Evolutionary conservation across 2,797 vertebrate species (phyloP), one percentile per base, ranked within the genome.

Genomic region (Chelon labrosus): DNA sequence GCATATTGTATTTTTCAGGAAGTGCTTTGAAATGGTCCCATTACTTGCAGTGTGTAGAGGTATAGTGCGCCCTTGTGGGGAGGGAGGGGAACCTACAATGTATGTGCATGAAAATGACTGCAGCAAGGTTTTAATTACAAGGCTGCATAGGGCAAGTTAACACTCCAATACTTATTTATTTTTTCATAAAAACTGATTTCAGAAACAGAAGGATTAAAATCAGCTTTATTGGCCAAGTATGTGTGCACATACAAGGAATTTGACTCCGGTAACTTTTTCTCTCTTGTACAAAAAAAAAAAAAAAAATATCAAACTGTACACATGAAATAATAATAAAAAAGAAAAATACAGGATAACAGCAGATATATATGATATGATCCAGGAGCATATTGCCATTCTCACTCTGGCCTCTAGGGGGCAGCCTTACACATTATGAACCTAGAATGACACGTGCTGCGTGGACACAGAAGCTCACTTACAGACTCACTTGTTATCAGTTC

Each of bases 371-470:
- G 2, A 1, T 1, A 27, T 27, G 25, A 27, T 27, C 25, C 25
- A 27, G 25, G 25, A 27, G 25, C 25, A 1, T 8, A 6, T 7
- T 63, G 65, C 59, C 69, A 22, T 5, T 10, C n/a, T 16, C 31
- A 1, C 17, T 0, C 1, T 55, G 27, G 16, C 65, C 81, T 61
- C 57, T 25, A 65, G 79, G 76, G 38, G 38, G 71, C 57, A 82
- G 70, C 38, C 65, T 51, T 35, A 7, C 12, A 13, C 39, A 41
- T 11, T 41, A 13, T 13, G 12, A 41, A 41, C 39, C 10, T 41
- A 7, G 19, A 9, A 49, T 49, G 46, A 49, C 25, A 22, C 9
- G 7, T 9, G 17, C 7, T 47, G 44, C 5, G 2, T 10, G 44
- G 7, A 16, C 38, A 39, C 38, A 39, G 10, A 39, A 9, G 11